A percentile compares a stretch with the other conserved stretches of the same genome.
Conservation (phyloP, 2,113 vertebrate species). For the Rhinolophus sinicus region DNA sequence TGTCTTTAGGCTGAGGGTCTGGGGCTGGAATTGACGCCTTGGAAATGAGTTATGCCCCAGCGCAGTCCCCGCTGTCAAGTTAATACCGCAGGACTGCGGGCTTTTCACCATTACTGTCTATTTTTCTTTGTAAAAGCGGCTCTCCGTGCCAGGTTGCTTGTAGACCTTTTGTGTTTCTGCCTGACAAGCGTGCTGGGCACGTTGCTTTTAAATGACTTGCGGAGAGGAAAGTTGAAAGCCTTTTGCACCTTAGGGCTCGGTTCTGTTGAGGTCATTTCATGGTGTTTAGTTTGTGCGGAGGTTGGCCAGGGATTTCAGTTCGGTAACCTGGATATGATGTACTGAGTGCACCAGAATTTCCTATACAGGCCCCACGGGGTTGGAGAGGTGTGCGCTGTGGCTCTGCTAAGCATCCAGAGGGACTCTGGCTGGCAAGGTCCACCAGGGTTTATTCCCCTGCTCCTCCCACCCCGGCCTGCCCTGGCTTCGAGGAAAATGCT, state of each 20-base stretch:
- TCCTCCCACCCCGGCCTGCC: neutral
- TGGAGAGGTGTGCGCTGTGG: neutral
- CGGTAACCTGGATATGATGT: slow-evolving; percentile 65
- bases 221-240: slow-evolving; percentile 64
- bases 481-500: slow-evolving; percentile 59
- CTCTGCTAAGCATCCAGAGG: neutral
- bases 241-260: neutral
- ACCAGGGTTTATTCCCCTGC: neutral
- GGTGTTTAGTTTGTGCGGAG: slow-evolving; percentile 57
- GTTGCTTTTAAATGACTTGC: slow-evolving; percentile 29
- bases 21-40: neutral
- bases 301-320: slow-evolving; percentile 45
- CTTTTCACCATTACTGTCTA: slow-evolving; percentile 56
- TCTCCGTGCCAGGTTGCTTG: slow-evolving; percentile 57
- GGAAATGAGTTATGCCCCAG: slow-evolving; percentile 32
- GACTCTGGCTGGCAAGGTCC: slow-evolving; percentile 8
- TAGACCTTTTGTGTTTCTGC: slow-evolving; percentile 64
- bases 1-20: neutral
- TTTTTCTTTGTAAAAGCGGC: slow-evolving; percentile 59
- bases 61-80: slow-evolving; percentile 61
- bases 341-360: slow-evolving; percentile 67
- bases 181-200: slow-evolving; percentile 40
- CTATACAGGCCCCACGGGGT: slow-evolving; percentile 40
- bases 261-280: slow-evolving; percentile 41
- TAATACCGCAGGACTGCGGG: slow-evolving; percentile 76